Conservation (phyloP, 2,113 vertebrate genomes). For the Seriola quinqueradiata region DNA sequence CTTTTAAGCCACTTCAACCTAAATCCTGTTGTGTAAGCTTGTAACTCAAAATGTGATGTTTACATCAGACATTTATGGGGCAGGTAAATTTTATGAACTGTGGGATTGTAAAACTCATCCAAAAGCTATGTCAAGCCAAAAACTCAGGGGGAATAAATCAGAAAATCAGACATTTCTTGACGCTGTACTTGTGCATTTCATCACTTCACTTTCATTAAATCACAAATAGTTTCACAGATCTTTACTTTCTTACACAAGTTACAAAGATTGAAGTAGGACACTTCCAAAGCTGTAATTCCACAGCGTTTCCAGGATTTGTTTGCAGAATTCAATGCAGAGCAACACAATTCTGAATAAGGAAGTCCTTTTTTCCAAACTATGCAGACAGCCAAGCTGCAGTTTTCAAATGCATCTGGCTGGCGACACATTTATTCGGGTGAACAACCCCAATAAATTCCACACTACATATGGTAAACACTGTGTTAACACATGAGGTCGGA, state of each 20-base stretch:
- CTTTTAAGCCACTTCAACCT: not conserved
- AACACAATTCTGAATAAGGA: not conserved
- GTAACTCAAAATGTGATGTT: conserved; percentile 23
- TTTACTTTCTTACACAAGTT: not conserved
- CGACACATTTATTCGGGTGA: too few species aligned
- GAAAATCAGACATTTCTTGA: not conserved
- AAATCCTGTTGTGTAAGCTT: not conserved
- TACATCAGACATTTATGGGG: conserved; percentile 1
- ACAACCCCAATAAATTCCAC: too few species aligned
- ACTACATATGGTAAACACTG: too few species aligned
- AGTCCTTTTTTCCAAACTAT: not conserved
- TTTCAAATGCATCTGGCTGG: not conserved
- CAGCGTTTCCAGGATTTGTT: not conserved
- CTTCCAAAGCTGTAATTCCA: not conserved
- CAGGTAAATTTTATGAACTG: not conserved
- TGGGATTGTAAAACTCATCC: conserved; percentile 4
- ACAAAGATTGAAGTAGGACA: not conserved
- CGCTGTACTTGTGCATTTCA: not conserved
- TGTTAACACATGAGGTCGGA: too few species aligned
- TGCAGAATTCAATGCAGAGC: not conserved
- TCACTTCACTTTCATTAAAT: not conserved
- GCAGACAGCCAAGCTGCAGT: not conserved
- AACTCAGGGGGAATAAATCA: not conserved
- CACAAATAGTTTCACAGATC: not conserved
- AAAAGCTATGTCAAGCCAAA: not conserved